These are phyloP conservation scores for Sinocyclocheilus rhinocerous DNA, from an alignment of 2,113 vertebrate species.

Conservation along the genomic window DNA sequence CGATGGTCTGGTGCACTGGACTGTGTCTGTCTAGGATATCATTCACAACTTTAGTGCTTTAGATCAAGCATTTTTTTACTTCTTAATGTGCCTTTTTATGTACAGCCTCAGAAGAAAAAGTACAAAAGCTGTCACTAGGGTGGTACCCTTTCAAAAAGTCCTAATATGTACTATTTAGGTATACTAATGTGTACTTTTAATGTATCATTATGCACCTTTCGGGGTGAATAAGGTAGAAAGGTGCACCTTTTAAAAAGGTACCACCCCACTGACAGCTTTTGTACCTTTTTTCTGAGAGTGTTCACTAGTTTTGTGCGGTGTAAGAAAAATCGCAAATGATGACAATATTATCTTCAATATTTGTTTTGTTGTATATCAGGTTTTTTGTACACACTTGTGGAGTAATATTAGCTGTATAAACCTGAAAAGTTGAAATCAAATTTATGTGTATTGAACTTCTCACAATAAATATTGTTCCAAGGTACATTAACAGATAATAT, in stretches of 20 bases:
- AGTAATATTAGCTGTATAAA: not conserved
- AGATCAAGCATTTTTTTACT: not conserved
- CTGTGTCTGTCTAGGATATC: conserved; percentile 11
- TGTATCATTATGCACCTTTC: too few species aligned
- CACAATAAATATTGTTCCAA: not conserved
- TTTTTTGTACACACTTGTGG: not conserved
- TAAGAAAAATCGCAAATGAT: not conserved
- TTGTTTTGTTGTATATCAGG: not conserved
- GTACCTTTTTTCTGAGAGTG: too few species aligned
- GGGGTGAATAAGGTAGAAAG: too few species aligned
- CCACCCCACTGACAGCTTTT: too few species aligned
- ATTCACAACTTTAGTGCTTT: not conserved
- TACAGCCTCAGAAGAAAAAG: too few species aligned
- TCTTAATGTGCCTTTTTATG: not conserved
- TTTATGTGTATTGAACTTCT: not conserved
- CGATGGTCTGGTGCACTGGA: conserved; percentile 16
- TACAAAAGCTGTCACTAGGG: too few species aligned
- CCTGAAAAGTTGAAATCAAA: not conserved
- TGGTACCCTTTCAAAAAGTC: too few species aligned
- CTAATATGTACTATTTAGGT: too few species aligned
- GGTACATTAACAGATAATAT: not conserved
- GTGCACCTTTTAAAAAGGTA: too few species aligned
- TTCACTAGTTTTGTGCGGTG: too few species aligned
- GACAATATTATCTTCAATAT: not conserved
- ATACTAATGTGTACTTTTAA: too few species aligned